Percentiles rank a stretch among this genome's conserved stretches.
Conservation (phyloP, 2,888 invertebrate genomes). For the Bellardia bayeri region DNA sequence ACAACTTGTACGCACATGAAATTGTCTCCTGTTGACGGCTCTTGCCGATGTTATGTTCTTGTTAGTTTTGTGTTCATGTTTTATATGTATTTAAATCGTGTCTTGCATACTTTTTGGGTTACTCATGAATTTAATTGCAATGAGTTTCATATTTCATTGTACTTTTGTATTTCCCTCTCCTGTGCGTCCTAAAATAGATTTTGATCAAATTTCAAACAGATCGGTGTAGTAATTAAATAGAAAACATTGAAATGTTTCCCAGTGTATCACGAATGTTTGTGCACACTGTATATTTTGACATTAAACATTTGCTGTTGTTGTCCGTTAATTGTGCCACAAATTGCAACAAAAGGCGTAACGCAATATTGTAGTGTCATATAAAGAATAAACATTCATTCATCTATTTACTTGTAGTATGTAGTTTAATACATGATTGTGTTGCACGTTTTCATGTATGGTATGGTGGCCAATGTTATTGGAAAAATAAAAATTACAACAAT, state of each 20-base stretch:
- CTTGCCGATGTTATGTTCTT: no score
- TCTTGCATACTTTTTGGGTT: no score
- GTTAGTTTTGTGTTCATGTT: no score
- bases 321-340: constrained; percentile 70
- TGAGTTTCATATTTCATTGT: no score
- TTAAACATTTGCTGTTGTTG: constrained; percentile 40
- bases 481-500: constrained; percentile 14
- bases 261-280: neutral
- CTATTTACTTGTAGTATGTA: neutral
- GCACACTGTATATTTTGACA: constrained; percentile 9
- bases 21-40: no score
- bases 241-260: neutral
- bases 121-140: no score
- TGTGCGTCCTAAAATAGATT: no score
- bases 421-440: constrained; percentile 15
- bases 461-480: constrained; percentile 50
- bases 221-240: no score
- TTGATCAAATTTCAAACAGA: no score
- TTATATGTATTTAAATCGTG: no score
- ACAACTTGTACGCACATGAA: no score
- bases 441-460: constrained; percentile 8
- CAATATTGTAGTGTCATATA: constrained; percentile 67
- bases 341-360: constrained; percentile 72
- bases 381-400: constrained; percentile 41
- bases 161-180: no score